Evolutionary conservation across 2,113 vertebrate genomes (phyloP), one percentile per base, ranked within the genome.

Genomic region (Gambusia affinis): DNA sequence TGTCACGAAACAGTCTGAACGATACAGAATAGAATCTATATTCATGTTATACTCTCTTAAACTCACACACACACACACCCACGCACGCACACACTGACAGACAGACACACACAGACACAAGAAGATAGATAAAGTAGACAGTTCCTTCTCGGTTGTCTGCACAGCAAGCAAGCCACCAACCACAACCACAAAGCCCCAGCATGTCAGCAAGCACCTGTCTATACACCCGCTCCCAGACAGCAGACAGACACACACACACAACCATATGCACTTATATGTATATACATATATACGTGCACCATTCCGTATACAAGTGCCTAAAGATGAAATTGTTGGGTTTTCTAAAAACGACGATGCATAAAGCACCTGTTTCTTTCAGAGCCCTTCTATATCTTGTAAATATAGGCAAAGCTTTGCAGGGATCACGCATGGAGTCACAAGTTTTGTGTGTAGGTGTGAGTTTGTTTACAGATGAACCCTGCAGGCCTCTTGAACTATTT

Each of bases 161-260:
- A 89, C 84, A 91, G 85, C 83, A 86, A 91, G 87, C 83, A 82
- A 93, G 92, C 91, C 92, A 92, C 87, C 85, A 70, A 95, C 93
- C 93, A 87, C 91, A 94, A 95, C 94, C 94, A 89, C 94, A 95
- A 90, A 92, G 88, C 86, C 88, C 86, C 88, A 92, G 87, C 82
- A 91, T 92, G 91, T 92, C 89, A 91, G 88, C 86, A 92, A 86
- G 92, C 94, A 95, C 93, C 94, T 95, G 94, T 86, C 85, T 92
- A 61, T 83, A 84, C 70, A 88, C 80, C 35, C 86, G 69, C 88
- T 90, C 84, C 60, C 80, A 84, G 81, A 88, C 89, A 92, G 51
- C 69, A 90, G 84, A 89, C 66, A 70, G 61, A 75, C 24, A 78
- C 80, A 84, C 30, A 79, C 81, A 91, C 24, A 67, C 22, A 57